phyloP scores from a whole-genome alignment of 2,113 vertebrate genomes.

The Struthio camelus region DNA sequence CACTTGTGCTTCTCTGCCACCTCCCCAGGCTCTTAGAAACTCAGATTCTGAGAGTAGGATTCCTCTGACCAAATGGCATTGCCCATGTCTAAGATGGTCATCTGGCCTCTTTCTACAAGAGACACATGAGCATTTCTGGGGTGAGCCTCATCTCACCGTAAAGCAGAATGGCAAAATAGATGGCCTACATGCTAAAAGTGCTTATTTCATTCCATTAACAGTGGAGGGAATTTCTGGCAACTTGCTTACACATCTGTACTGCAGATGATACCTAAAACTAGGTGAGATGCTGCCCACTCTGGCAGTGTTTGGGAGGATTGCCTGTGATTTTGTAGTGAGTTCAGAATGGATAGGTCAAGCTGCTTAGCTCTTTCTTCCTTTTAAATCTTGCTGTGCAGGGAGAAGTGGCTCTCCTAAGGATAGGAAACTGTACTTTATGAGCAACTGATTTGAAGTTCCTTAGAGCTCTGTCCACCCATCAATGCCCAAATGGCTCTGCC shows the following conservation, averaged over 20 bases:
- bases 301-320: background rate
- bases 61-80: background rate
- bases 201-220: background rate
- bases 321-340: background rate
- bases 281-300: background rate
- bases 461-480: background rate
- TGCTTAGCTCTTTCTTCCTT: background rate
- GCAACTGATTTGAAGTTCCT: background rate
- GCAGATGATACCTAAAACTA: background rate
- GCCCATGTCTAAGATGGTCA: accelerated
- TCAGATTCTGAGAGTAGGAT: background rate
- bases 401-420: background rate
- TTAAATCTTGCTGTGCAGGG: background rate
- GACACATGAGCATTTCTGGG: background rate
- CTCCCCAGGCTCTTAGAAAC: background rate
- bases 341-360: background rate
- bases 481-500: background rate
- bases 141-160: background rate
- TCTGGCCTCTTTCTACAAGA: background rate
- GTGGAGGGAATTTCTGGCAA: background rate
- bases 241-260: background rate
- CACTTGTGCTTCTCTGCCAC: background rate
- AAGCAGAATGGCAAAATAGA: background rate
- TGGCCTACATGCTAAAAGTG: background rate
- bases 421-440: background rate